A percentile compares a stretch with the other conserved stretches of the same genome.
phyloP scores from a whole-genome alignment of 1,140 invertebrate species.

The Probaryconus sp. region DNA sequence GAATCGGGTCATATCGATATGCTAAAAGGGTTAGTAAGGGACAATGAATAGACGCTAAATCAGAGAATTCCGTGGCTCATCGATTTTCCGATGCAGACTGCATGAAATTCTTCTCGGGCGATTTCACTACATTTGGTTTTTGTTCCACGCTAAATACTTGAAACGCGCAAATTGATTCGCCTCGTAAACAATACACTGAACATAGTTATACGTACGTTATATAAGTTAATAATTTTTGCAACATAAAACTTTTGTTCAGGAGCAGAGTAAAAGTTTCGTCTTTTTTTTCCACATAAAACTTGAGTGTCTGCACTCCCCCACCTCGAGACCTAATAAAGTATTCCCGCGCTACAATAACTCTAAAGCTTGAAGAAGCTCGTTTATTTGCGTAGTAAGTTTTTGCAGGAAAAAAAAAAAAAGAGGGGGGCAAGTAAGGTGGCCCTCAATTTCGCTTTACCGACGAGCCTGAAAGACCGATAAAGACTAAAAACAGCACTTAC shows the following conservation, averaged over 20 bases:
- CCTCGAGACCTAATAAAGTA: constrained; percentile 37
- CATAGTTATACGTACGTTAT: too few species aligned
- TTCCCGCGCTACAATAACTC: constrained; percentile 37
- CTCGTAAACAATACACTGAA: constrained; percentile 27
- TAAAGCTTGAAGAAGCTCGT: constrained; percentile 42
- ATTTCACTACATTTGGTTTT: too few species aligned
- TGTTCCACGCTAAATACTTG: constrained; percentile 3
- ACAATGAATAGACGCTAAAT: constrained; percentile 39
- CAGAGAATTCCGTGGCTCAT: constrained; percentile 14
- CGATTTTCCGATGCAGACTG: constrained; percentile 11
- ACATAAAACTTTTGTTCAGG: constrained; percentile 24
- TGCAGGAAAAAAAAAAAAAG: constrained; percentile 22
- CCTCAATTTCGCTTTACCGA: constrained; percentile 47
- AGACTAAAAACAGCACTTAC: constrained; percentile 61
- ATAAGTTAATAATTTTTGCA: constrained; percentile 33
- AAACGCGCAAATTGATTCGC: constrained; percentile 27
- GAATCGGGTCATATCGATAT: constrained; percentile 36
- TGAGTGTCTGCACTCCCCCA: constrained; percentile 11
- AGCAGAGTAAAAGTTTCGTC: neutral
- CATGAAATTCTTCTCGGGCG: constrained; percentile 10
- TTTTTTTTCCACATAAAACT: constrained; percentile 26
- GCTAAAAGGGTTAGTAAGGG: constrained; percentile 25
- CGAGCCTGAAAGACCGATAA: constrained; percentile 52
- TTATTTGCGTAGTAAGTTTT: constrained; percentile 49
- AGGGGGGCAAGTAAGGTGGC: constrained; percentile 33